These are phyloP conservation scores for Atherinomorus stipes DNA, from an alignment of 2,113 vertebrate species.

Conservation along the genomic window DNA sequence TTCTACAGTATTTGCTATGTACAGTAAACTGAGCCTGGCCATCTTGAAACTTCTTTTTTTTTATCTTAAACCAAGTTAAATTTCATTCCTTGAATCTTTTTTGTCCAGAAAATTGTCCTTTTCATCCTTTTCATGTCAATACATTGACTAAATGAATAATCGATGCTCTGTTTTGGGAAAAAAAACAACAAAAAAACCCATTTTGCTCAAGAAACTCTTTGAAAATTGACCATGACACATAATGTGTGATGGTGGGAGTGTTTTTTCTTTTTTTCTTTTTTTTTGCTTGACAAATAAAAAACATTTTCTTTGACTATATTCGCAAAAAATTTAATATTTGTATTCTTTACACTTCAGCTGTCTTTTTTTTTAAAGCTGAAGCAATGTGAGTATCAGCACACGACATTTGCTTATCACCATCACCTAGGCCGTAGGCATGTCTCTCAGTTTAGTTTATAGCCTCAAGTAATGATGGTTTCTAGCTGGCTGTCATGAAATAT, in stretches of 20 bases:
- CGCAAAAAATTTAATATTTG: background rate
- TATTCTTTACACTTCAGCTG: background rate
- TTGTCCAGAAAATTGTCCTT: constrained; percentile 1
- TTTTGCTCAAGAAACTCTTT: background rate
- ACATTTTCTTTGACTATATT: background rate
- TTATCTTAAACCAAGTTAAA: background rate
- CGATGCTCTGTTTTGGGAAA: constrained; percentile 38
- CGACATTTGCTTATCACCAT: constrained; percentile 34
- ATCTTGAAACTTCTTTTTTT: constrained; percentile 20
- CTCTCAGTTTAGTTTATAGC: constrained; percentile 58
- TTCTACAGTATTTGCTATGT: background rate
- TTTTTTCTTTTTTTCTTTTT: constrained; percentile 10
- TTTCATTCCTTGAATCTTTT: constrained; percentile 37
- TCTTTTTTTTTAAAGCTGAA: constrained; percentile 25
- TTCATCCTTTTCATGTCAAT: constrained; percentile 56
- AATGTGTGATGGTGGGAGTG: background rate
- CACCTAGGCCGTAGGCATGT: constrained; percentile 30
- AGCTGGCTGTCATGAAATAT: constrained; percentile 45
- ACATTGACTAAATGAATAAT: constrained; percentile 66
- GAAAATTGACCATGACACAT: constrained; percentile 9
- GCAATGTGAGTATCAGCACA: constrained; percentile 36
- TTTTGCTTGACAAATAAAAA: background rate
- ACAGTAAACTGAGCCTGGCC: background rate
- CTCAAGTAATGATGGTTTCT: constrained; percentile 50
- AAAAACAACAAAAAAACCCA: constrained; percentile 1